Conservation (phyloP, 2,888 invertebrate species). For the Pandemis corylana region DNA sequence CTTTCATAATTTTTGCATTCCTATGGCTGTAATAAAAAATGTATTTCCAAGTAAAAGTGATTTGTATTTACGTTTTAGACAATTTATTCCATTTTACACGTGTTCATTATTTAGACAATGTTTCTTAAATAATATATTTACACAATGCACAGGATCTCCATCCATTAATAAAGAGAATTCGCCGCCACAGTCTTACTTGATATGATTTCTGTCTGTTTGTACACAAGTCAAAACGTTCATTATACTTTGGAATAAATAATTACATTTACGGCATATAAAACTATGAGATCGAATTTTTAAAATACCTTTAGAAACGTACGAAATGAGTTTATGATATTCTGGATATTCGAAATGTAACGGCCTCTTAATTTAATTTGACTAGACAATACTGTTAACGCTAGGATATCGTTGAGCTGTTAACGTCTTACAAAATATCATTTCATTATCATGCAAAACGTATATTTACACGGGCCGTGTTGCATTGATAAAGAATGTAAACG, state of each 20-base stretch:
- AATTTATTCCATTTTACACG: conserved; percentile 84
- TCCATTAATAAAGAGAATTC: conserved; percentile 55
- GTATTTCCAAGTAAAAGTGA: conserved; percentile 47
- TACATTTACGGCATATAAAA: conserved; percentile 53
- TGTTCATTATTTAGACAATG: conserved; percentile 78
- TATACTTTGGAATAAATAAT: conserved; percentile 48
- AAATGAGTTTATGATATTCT: conserved; percentile 24
- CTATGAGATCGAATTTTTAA: conserved; percentile 55
- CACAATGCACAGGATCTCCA: conserved; percentile 78
- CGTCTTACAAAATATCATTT: conserved; percentile 64
- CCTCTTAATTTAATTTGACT: conserved; percentile 66
- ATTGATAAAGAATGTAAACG: conserved; percentile 47
- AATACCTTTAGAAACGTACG: conserved; percentile 33
- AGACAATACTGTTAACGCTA: conserved; percentile 69
- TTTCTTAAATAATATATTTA: conserved; percentile 78
- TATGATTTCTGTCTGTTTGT: conserved; percentile 61
- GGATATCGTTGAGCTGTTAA: conserved; percentile 80
- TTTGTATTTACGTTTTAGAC: conserved; percentile 71
- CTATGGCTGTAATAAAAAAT: neutral
- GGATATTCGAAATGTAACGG: conserved; percentile 51
- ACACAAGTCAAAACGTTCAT: conserved; percentile 60
- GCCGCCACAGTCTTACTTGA: conserved; percentile 68
- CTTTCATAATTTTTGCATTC: neutral
- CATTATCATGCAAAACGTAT: conserved; percentile 73
- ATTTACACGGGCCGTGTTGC: conserved; percentile 71